Base-by-base conservation (phyloP, 2,797 vertebrate genomes). In the Hozukius guyotensis region DNA sequence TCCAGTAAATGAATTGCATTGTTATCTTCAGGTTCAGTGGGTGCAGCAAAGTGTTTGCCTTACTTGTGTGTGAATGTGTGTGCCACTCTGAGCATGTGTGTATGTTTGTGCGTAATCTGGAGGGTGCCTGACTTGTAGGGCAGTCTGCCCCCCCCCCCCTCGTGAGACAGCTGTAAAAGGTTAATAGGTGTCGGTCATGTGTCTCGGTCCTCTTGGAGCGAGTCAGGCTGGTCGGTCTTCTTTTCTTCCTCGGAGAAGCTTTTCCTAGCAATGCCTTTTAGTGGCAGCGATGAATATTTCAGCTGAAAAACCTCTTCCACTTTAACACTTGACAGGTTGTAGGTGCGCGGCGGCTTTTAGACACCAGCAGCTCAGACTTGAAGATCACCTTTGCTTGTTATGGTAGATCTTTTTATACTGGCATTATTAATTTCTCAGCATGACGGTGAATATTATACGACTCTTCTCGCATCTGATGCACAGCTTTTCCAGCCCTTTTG, bases 151-250 rank as follows among this genome's bases (percentile, higher is more conserved):
- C 62, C 29, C 49, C 36, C 60, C 31, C 55, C 52, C 38, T 4
- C 77, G 24, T 72, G 80, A 67, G 76, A 74, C 16, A n/a, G 74
- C 88, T 89, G 86, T 90, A 77, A 91, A 91, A 89, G 88, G 89
- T 92, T 91, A 88, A 88, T 93, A 84, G 87, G 57, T 87, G 82
- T 85, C 31, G 24, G 66, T 92, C 85, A 91, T 81, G 24, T 76
- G 81, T 87, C 67, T 78, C 61, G 20, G 75, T 80, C 69, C 68
- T 83, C 76, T 83, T 56, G 66, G 56, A 88, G 67, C 8, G 8
- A 82, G 75, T 78, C 78, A 22, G 69, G 52, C 22, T 14, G 27
- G 60, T 66, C 9, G 10, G 34, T 75, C 56, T 57, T 62, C 56
- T 81, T 60, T 70, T 85, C 60, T 67, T 74, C 67, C 63, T 56